Evolutionary conservation across 2,113 vertebrate genomes (phyloP), one percentile per base, ranked within the genome.

Genomic region (Pitta sordida): DNA sequence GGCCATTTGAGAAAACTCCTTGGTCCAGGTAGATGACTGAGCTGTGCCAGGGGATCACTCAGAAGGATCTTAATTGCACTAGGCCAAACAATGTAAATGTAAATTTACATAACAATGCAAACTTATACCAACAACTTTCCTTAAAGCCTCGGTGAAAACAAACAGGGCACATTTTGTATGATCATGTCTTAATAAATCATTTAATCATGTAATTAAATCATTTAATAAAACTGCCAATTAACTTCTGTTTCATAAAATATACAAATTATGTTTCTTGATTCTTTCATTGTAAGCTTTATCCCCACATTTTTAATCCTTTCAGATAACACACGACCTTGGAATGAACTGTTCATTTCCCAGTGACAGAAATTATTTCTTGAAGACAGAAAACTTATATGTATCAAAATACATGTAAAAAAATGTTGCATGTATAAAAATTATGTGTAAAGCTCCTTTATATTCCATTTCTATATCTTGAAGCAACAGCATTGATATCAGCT

Each of bases 391-490:
- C 6, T 36, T 77, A 53, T 46, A 19, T 19, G 4, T 16, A 62
- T 48, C 53, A 41, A 68, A 60, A 75, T 68, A 76, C 19, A 62
- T 19, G 17, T 32, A 21, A 2, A 29, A n/a, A 73, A 29, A 29
- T 4, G 3, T 51, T 51, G 44, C 44, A 17, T 0, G 0, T 37
- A 29, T 4, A 44, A 48, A 88, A 70, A 67, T 52, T 21, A 7
- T 46, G 20, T 53, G 3, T 70, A 37, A 86, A 90, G 3, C 5
- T 6, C 62, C 32, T 43, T 10, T 39, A 56, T 60, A 53, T 87
- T 60, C 26, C 69, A 7, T 73, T 94, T 74, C 59, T 58, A 16
- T 24, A 43, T 48, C 51, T 65, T 81, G 68, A 84, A 87, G 73
- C 75, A 86, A 37, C 16, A 87, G 32, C 18, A 71, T 36, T 56